These are phyloP conservation scores for Tinamus major DNA, from an alignment of 2,797 vertebrate species.

Conservation along the genomic window DNA sequence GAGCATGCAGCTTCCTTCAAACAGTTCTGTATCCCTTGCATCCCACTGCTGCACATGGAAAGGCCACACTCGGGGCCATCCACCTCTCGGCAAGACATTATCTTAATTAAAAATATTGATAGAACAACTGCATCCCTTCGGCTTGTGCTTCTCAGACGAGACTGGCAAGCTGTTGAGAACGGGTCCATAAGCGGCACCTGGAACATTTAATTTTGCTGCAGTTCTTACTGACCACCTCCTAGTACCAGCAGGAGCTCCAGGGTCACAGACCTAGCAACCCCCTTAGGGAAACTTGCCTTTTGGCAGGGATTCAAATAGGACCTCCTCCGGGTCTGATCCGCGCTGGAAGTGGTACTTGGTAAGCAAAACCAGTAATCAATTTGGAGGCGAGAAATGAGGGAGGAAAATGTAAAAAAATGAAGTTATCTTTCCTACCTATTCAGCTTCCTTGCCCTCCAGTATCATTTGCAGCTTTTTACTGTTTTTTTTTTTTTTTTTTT, in stretches of 20 bases:
- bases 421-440: not conserved
- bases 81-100: not conserved
- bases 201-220: not conserved
- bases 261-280: not conserved
- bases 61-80: not conserved
- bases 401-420: not conserved
- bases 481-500: too few species aligned
- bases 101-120: not conserved
- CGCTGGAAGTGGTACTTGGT: not conserved
- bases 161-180: not conserved
- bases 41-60: not conserved
- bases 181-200: not conserved
- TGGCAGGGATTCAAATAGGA: not conserved
- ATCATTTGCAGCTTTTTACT: not conserved
- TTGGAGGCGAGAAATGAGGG: not conserved
- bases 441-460: not conserved
- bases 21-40: not conserved
- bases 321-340: not conserved
- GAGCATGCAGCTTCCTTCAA: not conserved
- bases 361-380: constrained; percentile 17
- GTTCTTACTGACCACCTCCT: not conserved
- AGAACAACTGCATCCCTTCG: not conserved
- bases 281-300: not conserved
- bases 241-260: not conserved
- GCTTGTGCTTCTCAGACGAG: not conserved